Evolutionary conservation across 1,140 invertebrate genomes (phyloP).

Genomic region (Metopolophium dirhodum): DNA sequence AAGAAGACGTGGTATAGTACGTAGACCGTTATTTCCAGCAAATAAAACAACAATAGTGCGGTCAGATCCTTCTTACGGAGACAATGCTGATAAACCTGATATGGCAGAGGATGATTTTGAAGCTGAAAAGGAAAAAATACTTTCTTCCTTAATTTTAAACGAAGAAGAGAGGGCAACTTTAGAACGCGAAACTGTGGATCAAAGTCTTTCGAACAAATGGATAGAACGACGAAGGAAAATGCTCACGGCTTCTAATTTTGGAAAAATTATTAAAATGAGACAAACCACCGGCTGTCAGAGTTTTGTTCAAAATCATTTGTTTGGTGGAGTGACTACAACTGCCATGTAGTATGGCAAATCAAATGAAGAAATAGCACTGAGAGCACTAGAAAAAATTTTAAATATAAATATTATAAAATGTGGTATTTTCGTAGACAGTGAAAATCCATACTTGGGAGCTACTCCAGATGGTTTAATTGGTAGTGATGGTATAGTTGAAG

Average conservation of each 20-base stretch:
- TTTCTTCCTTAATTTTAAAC: neutral
- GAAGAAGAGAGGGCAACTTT: neutral
- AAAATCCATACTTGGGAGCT: too few species aligned
- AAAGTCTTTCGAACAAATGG: neutral
- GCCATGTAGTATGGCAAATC: too few species aligned
- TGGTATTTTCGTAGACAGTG: too few species aligned
- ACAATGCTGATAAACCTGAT: neutral
- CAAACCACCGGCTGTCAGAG: neutral
- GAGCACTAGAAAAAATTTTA: too few species aligned
- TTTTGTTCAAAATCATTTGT: too few species aligned
- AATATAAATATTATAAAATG: too few species aligned
- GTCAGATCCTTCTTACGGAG: neutral
- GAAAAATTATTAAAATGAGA: conserved; percentile 4
- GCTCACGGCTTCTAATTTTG: neutral
- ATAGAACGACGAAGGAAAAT: neutral
- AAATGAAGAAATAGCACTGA: too few species aligned
- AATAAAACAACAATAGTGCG: neutral
- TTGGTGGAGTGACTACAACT: too few species aligned
- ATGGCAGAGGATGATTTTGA: too few species aligned
- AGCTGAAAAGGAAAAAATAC: neutral
- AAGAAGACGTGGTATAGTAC: neutral
- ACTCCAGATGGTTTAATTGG: too few species aligned
- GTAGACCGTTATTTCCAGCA: neutral
- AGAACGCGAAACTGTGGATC: too few species aligned
- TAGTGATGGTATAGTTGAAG: too few species aligned